A percentile compares a stretch with the other conserved stretches of the same genome.
Conservation (phyloP, 2,797 vertebrate genomes). For the Semotilus atromaculatus region DNA sequence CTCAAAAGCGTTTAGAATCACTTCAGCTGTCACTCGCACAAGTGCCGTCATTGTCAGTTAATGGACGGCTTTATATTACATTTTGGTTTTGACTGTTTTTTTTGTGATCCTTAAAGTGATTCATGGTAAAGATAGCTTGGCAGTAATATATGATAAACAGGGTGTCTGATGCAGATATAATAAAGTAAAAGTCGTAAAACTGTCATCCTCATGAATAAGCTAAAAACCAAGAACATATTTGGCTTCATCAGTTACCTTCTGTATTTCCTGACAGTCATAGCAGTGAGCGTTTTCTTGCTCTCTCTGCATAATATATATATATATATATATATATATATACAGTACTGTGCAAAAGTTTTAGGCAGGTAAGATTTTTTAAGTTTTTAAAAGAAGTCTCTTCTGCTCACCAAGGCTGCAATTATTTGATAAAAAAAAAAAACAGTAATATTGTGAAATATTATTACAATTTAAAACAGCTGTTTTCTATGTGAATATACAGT, state of each 20-base stretch:
- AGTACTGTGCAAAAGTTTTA: too few species aligned
- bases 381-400: too few species aligned
- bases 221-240: slow-evolving; percentile 30
- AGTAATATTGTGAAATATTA: too few species aligned
- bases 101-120: slow-evolving; percentile 26
- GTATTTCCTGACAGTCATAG: neutral
- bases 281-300: neutral
- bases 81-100: slow-evolving; percentile 20
- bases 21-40: slow-evolving; percentile 13
- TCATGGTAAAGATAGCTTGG: slow-evolving; percentile 21
- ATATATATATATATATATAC: neutral
- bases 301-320: neutral
- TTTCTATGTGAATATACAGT: too few species aligned
- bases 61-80: slow-evolving; percentile 20
- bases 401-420: too few species aligned
- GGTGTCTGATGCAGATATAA: slow-evolving; percentile 45
- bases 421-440: too few species aligned
- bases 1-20: slow-evolving; percentile 11
- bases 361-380: too few species aligned
- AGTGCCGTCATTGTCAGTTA: slow-evolving; percentile 11
- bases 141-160: slow-evolving; percentile 35
- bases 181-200: slow-evolving; percentile 30
- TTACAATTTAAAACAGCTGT: too few species aligned
- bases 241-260: slow-evolving; percentile 39
- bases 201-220: slow-evolving; percentile 43